Base-by-base conservation (phyloP, 2,888 invertebrate genomes). In the Apotomis capreana region DNA sequence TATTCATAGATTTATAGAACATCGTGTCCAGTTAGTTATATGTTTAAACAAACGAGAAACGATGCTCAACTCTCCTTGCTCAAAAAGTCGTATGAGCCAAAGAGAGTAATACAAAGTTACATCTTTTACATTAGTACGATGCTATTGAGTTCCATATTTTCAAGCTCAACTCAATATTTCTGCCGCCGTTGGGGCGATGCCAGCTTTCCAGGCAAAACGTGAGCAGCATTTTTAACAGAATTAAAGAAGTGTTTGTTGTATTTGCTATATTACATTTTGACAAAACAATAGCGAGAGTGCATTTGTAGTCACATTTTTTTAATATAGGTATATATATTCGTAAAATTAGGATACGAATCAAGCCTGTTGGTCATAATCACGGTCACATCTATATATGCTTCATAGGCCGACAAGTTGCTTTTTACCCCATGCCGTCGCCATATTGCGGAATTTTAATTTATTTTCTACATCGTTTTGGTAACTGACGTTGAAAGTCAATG, bases 141-240 rank as follows among this genome's bases (percentile, higher is more conserved):
- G 15, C 49, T 26, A 26, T 26, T 3, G n/a, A 51, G 9, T n/a
- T 46, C 10, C 15, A 61, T n/a, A 26, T 15, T 46, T 49, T 12
- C 52, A 9, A 13, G 37, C 52, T 52, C n/a, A 15, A 63, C 46
- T 49, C 46, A 49, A 58, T 67, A 58, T 67, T 59, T 59, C 59
- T 59, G 59, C 40, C 59, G 8, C 51, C 46, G 54, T 10, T 44
- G 13, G 13, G 6, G 54, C 57, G 57, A 3, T 37, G 58, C 51
- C 59, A 59, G 68, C 68, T 37, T 44, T 44, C 37, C 5, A 49
- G 37, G n/a, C 37, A 26, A 15, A 4, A 60, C 68, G 68, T 68
- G 68, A 8, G 36, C 60, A 3, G 68, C 40, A 40, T 68, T 15
- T 15, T 15, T 40, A 15, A 40, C 12, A 9, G 3, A 52, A 4